These are phyloP conservation scores for Aspidoscelis tigris DNA, from an alignment of 2,113 vertebrate species.

Conservation along the genomic window DNA sequence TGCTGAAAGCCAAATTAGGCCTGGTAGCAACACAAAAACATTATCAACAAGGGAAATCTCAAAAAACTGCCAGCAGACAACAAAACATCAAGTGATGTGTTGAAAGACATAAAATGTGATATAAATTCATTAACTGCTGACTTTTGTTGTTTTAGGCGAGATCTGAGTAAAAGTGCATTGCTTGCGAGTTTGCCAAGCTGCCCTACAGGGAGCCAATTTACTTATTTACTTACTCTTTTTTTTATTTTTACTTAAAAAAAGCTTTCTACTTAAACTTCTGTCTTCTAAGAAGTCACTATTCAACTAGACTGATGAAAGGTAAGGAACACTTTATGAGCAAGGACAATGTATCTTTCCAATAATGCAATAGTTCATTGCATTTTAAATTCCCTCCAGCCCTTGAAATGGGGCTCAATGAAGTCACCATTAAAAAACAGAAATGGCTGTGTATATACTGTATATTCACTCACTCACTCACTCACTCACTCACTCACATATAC, in stretches of 20 bases:
- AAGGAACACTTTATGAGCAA: slow-evolving; percentile 17
- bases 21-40: slow-evolving; percentile 70
- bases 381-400: not conserved
- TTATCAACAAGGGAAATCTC: slow-evolving; percentile 73
- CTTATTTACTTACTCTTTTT: not conserved
- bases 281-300: slow-evolving; percentile 39
- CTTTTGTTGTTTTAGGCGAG: slow-evolving; percentile 65
- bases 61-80: slow-evolving; percentile 65
- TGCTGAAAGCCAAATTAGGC: slow-evolving; percentile 73
- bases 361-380: not conserved
- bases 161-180: slow-evolving; percentile 62
- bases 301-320: slow-evolving; percentile 35
- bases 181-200: slow-evolving; percentile 45
- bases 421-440: not conserved
- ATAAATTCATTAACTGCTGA: slow-evolving; percentile 69
- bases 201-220: slow-evolving; percentile 15
- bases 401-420: slow-evolving; percentile 30
- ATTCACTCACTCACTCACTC: not conserved
- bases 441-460: slow-evolving; percentile 10
- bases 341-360: not conserved
- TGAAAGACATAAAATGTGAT: slow-evolving; percentile 70
- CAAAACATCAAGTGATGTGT: slow-evolving; percentile 62
- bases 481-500: not conserved
- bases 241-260: slow-evolving; percentile 2
- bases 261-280: not conserved